Base-by-base conservation (phyloP, 1,140 invertebrate genomes). In the Teleogryllus occipitalis region DNA sequence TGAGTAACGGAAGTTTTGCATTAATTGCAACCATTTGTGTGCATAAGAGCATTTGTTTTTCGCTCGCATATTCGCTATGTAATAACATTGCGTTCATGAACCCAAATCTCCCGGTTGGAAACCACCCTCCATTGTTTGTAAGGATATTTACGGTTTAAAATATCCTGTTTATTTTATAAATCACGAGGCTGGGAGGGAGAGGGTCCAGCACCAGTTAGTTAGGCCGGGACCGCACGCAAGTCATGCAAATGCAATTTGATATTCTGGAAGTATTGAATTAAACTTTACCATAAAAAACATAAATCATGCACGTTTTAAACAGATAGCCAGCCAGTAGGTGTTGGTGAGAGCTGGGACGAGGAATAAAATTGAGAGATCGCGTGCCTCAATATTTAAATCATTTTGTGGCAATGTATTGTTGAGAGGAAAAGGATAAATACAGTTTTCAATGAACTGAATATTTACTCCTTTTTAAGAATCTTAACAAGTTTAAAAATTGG, bases 101-200 rank as follows among this genome's bases (percentile, higher is more conserved):
- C 18, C 10, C 54, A 65, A 65, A 65, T 18, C 54, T 65, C 54
- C 18, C 10, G 54, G 7, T 10, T 65, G 54, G 54, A 65, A 65
- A 65, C 54, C 10, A 14, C 10, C 54, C 18, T 18, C 54, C 54
- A 65, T 65, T 65, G 18, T 65, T 65, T 65, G 54, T 65, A 65
- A 65, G 54, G 1, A 65, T 18, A 65, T 65, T 65, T 65, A 65
- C 54, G 10, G 18, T 65, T 65, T 65, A 65, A 65, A 65, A 65
- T 65, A 65, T 65, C 54, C 10, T 65, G 54, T 65, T 65, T 65
- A 65, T 65, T 65, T 65, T 65, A 65, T 65, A 65, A 65, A 65
- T 65, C 18, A 65, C 54, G 54, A 65, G 7, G 54, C 54, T 65
- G 54, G 10, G 27, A 39, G 27, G 5, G 27, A 39, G 27, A 39